Evolutionary conservation across 2,113 vertebrate species (phyloP).

Genomic region (Strix aluco): DNA sequence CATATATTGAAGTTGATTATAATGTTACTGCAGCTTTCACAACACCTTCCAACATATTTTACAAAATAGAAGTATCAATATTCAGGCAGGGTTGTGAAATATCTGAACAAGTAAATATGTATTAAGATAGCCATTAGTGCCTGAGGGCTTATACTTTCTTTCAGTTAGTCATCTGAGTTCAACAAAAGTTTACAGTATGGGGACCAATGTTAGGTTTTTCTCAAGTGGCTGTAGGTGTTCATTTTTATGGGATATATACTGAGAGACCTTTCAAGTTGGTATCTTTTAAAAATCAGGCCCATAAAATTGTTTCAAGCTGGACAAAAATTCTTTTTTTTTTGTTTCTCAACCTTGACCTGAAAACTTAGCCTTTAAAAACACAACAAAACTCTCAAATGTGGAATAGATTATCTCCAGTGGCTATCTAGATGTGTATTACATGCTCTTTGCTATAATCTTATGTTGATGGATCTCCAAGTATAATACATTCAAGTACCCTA

Average conservation of each 20-base stretch:
- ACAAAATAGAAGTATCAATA: not conserved
- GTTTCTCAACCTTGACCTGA: not conserved
- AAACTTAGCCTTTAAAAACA: conserved; percentile 7
- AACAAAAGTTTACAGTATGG: not conserved
- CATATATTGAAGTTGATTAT: not conserved
- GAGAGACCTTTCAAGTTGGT: not conserved
- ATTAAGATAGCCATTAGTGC: not conserved
- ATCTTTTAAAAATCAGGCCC: not conserved
- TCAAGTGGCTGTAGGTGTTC: not conserved
- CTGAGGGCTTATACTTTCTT: not conserved
- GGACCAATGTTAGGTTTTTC: not conserved
- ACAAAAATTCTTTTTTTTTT: not conserved
- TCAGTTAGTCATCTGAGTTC: not conserved
- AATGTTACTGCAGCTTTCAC: not conserved
- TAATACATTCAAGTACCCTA: not conserved
- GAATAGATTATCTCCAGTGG: conserved; percentile 3
- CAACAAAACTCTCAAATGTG: not conserved
- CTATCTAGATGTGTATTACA: not conserved
- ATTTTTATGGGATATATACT: not conserved
- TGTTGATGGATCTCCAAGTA: not conserved
- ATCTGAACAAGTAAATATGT: not conserved
- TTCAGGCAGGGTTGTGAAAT: not conserved
- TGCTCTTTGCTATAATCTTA: not conserved
- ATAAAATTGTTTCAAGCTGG: not conserved
- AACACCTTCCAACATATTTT: not conserved